A percentile compares a stretch with the other conserved stretches of the same genome.
Evolutionary conservation across 1,140 invertebrate genomes (phyloP).

Genomic region (Thaumetopoea pityocampa): DNA sequence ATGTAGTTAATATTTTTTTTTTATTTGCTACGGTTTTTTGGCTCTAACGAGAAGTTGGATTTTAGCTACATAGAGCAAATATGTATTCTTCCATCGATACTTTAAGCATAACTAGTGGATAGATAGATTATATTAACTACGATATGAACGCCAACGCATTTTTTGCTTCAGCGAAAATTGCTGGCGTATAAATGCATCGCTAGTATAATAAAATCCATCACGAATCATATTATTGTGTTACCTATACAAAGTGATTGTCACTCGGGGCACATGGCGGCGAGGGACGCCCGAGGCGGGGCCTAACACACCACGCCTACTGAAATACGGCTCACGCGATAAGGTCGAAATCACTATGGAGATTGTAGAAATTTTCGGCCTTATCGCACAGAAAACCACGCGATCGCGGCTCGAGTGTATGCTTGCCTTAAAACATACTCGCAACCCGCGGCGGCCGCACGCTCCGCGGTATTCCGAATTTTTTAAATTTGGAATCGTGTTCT

Average conservation of each 20-base stretch:
- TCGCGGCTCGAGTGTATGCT: conserved; percentile 37
- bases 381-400: conserved; percentile 36
- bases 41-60: no score
- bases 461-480: conserved; percentile 39
- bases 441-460: conserved; percentile 57
- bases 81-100: no score
- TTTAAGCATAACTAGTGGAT: no score
- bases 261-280: conserved; percentile 55
- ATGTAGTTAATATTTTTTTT: no score
- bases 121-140: no score
- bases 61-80: no score
- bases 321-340: conserved; percentile 45
- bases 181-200: conserved; percentile 62
- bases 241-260: conserved; percentile 75
- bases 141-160: conserved; percentile 10
- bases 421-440: conserved; percentile 60
- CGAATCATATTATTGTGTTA: conserved; percentile 74
- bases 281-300: conserved; percentile 45
- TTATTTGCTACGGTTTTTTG: no score
- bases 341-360: conserved; percentile 57
- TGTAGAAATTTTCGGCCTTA: conserved; percentile 57
- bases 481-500: conserved; percentile 15
- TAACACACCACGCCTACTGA: conserved; percentile 48
- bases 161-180: conserved; percentile 39
- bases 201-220: conserved; percentile 73